Base-by-base conservation (phyloP, 2,797 vertebrate species). In the Sternotherus odoratus region DNA sequence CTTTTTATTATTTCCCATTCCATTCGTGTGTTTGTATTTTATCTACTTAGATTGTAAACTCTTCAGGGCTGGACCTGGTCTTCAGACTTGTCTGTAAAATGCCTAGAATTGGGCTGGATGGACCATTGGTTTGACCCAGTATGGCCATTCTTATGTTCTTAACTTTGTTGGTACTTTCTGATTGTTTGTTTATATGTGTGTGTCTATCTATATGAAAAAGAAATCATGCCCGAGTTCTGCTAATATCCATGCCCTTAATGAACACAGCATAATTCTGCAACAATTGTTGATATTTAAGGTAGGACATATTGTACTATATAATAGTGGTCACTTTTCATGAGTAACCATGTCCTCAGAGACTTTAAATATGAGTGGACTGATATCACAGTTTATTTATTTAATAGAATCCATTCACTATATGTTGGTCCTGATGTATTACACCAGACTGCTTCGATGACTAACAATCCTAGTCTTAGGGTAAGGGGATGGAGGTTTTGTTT, bases 141-240 rank as follows among this genome's bases (percentile, higher is more conserved):
- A 43, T 8, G 43, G 43, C 43, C 43, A 43, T 43, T 43, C 43
- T 43, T 43, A 43, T 43, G 43, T 43, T 43, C 43, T 43, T 43
- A 43, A 86, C 63, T 51, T 49, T 10, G 3, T 24, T n/a, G 4
- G 8, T 85, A 2, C 10, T 86, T 36, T 75, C 2, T 5, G 7
- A 21, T 77, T 83, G 50, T n/a, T 5, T n/a, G 24, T 0, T 0
- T 16, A 7, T 46, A 23, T 49, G 4, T 43, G 23, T 26, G 13
- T 74, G 39, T 36, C 83, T 77, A 12, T 3, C 39, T 46, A 43
- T 12, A 69, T 69, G 39, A 43, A 74, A 74, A 74, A 24, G 24
- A 46, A 26, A 46, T 15, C 28, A 24, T 28, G 23, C 8, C 39
- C 46, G 50, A 72, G 66, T 28, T 39, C 24, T 57, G 77, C n/a